phyloP scores from a whole-genome alignment of 2,888 invertebrate genomes.

The Dinocampus coccinellae region DNA sequence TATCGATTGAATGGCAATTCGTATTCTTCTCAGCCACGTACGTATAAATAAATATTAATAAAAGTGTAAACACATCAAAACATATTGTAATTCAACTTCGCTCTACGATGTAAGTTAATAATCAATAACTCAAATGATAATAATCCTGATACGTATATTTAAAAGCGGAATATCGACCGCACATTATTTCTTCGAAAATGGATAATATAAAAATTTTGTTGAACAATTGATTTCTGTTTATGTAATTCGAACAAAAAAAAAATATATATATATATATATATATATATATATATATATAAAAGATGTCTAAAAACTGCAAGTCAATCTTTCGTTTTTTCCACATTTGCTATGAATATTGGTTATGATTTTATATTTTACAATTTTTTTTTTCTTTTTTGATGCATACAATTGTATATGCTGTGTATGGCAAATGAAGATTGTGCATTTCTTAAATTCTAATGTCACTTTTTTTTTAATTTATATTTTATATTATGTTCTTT shows the following conservation, averaged over 20 bases:
- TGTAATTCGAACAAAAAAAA: background rate
- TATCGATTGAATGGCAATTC: conserved; percentile 28
- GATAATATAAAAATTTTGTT: background rate
- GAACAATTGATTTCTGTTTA: too few species aligned
- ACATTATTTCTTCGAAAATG: background rate
- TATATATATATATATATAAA: background rate
- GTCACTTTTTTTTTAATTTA: too few species aligned
- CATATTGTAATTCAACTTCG: background rate
- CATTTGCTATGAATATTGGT: too few species aligned
- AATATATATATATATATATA: too few species aligned
- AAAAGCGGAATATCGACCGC: background rate
- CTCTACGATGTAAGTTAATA: background rate
- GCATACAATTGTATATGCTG: too few species aligned
- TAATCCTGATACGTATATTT: background rate
- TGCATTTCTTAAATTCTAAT: too few species aligned
- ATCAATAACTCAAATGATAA: background rate
- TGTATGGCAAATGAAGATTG: too few species aligned
- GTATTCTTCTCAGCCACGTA: conserved; percentile 34
- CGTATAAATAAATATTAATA: background rate
- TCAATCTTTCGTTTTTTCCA: too few species aligned
- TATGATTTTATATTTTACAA: background rate
- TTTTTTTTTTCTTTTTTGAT: background rate
- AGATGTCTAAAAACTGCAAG: background rate
- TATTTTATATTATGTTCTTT: too few species aligned
- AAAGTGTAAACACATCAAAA: background rate